phyloP scores from a whole-genome alignment of 2,113 vertebrate species.

The Pseudopipra pipra region DNA sequence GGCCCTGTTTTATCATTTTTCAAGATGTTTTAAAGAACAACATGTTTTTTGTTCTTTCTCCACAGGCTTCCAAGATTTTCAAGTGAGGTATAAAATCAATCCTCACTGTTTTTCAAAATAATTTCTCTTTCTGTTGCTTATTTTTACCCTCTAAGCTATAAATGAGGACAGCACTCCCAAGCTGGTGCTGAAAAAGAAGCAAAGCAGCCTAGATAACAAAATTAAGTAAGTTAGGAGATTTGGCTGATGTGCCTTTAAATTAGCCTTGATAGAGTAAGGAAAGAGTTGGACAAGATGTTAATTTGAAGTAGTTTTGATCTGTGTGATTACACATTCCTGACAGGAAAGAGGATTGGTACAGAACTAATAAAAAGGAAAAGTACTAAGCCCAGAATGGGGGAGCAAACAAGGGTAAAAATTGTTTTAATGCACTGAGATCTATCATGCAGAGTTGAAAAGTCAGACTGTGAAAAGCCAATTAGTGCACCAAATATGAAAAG shows the following conservation, averaged over 20 bases:
- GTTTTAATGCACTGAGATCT: not conserved
- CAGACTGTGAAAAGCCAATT: constrained; percentile 52
- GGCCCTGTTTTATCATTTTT: not conserved
- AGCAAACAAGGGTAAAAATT: not conserved
- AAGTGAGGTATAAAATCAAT: not conserved
- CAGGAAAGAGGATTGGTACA: not conserved
- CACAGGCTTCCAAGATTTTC: not conserved
- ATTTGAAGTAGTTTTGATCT: not conserved
- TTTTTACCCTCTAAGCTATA: not conserved
- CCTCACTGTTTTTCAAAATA: not conserved
- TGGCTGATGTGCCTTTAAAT: not conserved
- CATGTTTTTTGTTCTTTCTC: not conserved
- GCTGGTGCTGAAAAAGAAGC: not conserved
- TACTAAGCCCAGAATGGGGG: not conserved
- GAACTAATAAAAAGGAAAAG: not conserved
- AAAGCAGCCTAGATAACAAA: not conserved
- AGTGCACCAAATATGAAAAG: constrained; percentile 21
- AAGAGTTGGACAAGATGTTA: not conserved
- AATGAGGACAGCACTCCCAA: not conserved
- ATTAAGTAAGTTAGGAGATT: not conserved
- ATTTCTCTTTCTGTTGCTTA: not conserved
- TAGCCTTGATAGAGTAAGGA: not conserved
- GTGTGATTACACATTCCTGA: not conserved
- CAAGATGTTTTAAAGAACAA: not conserved
- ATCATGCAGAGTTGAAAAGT: not conserved